Percentiles rank a stretch among this genome's conserved stretches.
phyloP scores from a whole-genome alignment of 2,113 vertebrate species.

The Dicrurus megarhynchus region DNA sequence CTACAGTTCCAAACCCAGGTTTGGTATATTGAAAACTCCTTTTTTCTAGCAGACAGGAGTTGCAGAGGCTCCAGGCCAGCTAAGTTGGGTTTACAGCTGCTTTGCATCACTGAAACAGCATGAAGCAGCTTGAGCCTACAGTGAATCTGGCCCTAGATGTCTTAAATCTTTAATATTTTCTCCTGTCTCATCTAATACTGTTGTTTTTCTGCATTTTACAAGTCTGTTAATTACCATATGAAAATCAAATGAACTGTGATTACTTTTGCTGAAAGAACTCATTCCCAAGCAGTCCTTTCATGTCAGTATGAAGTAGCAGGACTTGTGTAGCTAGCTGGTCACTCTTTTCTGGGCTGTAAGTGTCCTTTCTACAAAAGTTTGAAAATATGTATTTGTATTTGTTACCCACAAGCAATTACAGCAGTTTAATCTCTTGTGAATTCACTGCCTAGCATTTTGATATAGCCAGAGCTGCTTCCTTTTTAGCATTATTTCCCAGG shows the following conservation, averaged over 20 bases:
- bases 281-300: not conserved
- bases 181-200: not conserved
- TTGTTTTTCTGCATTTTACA: conserved; percentile 5
- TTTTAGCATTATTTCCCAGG: not conserved
- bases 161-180: conserved; percentile 16
- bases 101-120: conserved; percentile 17
- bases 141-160: not conserved
- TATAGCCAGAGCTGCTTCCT: not conserved
- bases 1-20: not conserved
- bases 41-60: not conserved
- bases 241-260: not conserved
- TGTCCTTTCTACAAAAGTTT: not conserved
- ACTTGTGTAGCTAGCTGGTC: not conserved
- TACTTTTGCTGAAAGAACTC: not conserved
- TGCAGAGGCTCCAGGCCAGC: not conserved
- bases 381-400: not conserved
- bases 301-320: not conserved
- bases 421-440: not conserved
- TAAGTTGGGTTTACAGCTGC: not conserved
- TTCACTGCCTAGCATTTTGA: not conserved
- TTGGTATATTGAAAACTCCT: not conserved
- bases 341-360: not conserved
- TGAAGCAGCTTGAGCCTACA: not conserved
- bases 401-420: not conserved
- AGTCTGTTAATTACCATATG: not conserved